phyloP scores from a whole-genome alignment of 2,888 invertebrate species.

The Noctua janthe region DNA sequence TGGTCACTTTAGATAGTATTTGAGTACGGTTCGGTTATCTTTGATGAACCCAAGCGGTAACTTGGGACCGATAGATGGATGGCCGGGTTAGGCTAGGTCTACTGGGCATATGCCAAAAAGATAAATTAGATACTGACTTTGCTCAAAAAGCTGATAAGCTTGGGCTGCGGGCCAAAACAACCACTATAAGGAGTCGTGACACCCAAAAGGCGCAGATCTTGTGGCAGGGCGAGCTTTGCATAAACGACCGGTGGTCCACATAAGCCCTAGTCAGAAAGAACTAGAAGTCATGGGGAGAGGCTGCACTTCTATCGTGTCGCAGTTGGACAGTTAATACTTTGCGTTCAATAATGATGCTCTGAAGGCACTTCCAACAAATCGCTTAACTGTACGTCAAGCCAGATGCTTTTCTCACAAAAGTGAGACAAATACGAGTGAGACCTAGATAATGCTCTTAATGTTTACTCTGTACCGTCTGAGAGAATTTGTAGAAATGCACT shows the following conservation, averaged over 20 bases:
- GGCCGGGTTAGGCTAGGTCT: background rate
- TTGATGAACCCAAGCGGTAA: background rate
- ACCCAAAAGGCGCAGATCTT: background rate
- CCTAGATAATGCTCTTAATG: background rate
- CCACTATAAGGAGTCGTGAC: background rate
- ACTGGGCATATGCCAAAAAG: background rate
- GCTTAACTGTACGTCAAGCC: background rate
- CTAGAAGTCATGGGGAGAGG: background rate
- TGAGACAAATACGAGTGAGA: background rate
- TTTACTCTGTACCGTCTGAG: background rate
- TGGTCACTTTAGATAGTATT: constrained; percentile 10
- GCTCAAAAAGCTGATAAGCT: background rate
- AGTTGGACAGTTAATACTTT: background rate
- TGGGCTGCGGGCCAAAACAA: background rate
- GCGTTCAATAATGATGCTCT: background rate
- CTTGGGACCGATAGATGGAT: background rate
- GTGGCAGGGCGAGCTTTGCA: background rate
- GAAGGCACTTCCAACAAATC: background rate
- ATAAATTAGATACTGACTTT: background rate
- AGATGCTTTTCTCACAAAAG: too few relatives aligned
- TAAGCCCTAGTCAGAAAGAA: background rate
- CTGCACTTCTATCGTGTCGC: background rate
- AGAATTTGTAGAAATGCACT: background rate
- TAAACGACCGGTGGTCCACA: background rate
- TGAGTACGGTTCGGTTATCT: background rate